These are phyloP conservation scores for Teleogryllus occipitalis DNA, from an alignment of 1,140 invertebrate species.

Conservation along the genomic window DNA sequence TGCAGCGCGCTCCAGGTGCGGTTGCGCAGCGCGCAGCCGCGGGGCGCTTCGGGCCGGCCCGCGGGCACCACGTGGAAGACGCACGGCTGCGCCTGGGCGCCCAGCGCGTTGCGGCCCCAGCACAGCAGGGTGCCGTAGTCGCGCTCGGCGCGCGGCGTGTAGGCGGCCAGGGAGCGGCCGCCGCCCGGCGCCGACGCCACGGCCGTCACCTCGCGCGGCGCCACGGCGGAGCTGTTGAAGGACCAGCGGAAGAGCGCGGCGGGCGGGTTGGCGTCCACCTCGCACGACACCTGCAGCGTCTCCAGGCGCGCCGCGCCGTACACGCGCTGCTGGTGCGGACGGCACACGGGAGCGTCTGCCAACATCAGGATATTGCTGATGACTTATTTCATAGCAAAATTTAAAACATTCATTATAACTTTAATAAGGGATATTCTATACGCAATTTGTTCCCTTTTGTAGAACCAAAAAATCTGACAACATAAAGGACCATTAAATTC, in stretches of 20 bases:
- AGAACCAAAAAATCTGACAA: too few relatives aligned
- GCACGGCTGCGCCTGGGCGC: slow-evolving; percentile 56
- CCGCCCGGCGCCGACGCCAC: slow-evolving; percentile 48
- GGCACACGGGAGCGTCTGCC: slow-evolving; percentile 62
- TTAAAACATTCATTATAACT: too few relatives aligned
- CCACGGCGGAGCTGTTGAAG: slow-evolving; percentile 55
- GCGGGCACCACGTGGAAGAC: slow-evolving; percentile 62
- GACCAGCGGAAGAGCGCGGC: slow-evolving; percentile 62
- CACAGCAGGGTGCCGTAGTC: slow-evolving; percentile 64
- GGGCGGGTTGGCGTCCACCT: slow-evolving; percentile 75
- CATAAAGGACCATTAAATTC: too few relatives aligned
- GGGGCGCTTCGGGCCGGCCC: slow-evolving; percentile 30
- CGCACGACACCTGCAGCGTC: slow-evolving; percentile 65
- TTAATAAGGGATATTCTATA: too few relatives aligned
- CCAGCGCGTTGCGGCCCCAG: slow-evolving; percentile 58
- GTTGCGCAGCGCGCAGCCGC: too few relatives aligned
- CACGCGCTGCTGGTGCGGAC: slow-evolving; percentile 56
- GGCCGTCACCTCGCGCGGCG: slow-evolving; percentile 49
- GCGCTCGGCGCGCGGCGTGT: slow-evolving; percentile 58
- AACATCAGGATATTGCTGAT: neutral
- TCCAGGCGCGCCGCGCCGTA: slow-evolving; percentile 74
- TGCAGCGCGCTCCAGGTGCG: too few relatives aligned
- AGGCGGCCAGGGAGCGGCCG: slow-evolving; percentile 49
- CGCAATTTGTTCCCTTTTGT: too few relatives aligned
- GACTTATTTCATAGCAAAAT: too few relatives aligned